These are phyloP conservation scores for Parascotia fuliginaria DNA, from an alignment of 2,888 invertebrate genomes.

Conservation along the genomic window DNA sequence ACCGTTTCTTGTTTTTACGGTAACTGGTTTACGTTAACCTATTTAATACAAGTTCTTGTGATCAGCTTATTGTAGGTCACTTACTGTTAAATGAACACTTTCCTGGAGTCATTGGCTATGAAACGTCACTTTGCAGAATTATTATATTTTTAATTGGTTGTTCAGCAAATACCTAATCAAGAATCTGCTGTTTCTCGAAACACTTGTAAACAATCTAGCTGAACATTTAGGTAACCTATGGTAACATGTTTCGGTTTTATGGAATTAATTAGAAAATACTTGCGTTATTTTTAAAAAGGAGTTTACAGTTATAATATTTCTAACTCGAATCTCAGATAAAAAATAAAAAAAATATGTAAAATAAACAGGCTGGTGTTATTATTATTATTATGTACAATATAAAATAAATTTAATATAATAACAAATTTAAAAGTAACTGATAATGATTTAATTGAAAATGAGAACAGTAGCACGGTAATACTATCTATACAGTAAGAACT, in stretches of 20 bases:
- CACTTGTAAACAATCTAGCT: slow-evolving; percentile 15
- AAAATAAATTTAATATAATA: no score
- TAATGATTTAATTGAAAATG: no score
- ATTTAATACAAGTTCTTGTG: slow-evolving; percentile 42
- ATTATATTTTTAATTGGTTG: slow-evolving; percentile 15
- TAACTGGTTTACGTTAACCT: slow-evolving; percentile 36
- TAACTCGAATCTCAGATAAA: no score
- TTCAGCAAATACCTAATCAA: slow-evolving; percentile 13
- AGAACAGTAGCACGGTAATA: no score
- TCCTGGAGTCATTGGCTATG: slow-evolving; percentile 35
- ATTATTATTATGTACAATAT: no score
- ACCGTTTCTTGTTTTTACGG: slow-evolving; percentile 27
- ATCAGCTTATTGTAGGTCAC: slow-evolving; percentile 47
- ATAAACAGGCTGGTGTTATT: no score
- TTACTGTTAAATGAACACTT: slow-evolving; percentile 37
- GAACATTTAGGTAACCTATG: slow-evolving; percentile 7
- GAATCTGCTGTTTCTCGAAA: slow-evolving; percentile 13
- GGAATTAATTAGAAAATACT: background rate
- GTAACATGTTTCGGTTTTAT: background rate
- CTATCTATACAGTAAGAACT: no score
- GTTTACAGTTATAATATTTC: background rate
- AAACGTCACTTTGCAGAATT: slow-evolving; percentile 10
- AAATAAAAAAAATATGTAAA: no score
- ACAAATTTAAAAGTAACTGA: no score
- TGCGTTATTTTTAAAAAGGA: no score